Base-by-base conservation (phyloP, 2,113 vertebrate species). In the Alosa alosa region DNA sequence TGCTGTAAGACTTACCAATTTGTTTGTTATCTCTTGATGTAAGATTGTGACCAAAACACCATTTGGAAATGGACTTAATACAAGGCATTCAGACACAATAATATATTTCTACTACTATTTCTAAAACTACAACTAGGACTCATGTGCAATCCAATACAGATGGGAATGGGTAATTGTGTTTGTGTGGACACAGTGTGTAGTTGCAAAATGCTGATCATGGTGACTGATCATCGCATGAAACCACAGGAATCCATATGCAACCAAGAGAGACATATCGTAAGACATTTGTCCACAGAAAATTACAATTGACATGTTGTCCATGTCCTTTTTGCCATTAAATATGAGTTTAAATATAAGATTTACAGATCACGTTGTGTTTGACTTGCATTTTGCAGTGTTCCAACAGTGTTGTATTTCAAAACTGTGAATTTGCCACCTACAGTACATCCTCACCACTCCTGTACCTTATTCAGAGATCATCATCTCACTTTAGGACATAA, bases 401-500 rank as follows among this genome's bases (percentile, higher is more conserved):
- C 47, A 52, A 10, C n/a, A 31, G 7, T 1, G 1, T 31, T 9
- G 11, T 36, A 78, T 78, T 78, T 78, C 64, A 68, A 68, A 68
- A 68, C n/a, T 4, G 15, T 78, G 31, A 15, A 36, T 11, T 78
- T 78, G 31, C 31, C 64, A 78, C 36, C 11, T 13, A 4, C n/a
- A n/a, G n/a, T n/a, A n/a, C 31, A 78, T 11, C 31, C 31, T 78
- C 68, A 15, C 68, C 2, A 75, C 25, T 15, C 31, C 36, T 13
- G 7, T 10, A 11, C 36, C 31, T 39, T 39, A 11, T 78, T 78
- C 13, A 10, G 11, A 39, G 72, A 78, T 39, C 52, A 72, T 31
- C 52, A 44, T 84, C 39, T 84, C 46, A 75, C 47, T 87, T 86
- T 47, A 89, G 91, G 91, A 91, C 90, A 91, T 92, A 91, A 90